Percentiles rank a stretch among this genome's conserved stretches.
These are phyloP conservation scores for Premnoplex brunnescens DNA, from an alignment of 2,797 vertebrate genomes.

Conservation along the genomic window DNA sequence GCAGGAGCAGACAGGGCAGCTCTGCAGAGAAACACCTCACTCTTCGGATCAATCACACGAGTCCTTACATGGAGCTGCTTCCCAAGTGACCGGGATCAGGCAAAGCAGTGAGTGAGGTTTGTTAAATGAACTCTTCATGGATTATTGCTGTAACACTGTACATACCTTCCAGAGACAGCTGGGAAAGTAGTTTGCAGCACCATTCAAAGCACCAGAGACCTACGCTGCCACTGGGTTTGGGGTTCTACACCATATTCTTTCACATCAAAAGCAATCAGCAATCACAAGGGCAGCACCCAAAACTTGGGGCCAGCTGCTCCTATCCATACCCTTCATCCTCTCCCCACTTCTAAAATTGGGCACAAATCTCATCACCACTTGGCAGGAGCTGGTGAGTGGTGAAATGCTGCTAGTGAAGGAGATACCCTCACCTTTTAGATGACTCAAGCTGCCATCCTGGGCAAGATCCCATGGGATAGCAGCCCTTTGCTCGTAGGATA, in stretches of 20 bases:
- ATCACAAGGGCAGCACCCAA: accelerated
- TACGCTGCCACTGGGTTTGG: accelerated
- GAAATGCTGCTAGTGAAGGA: not conserved
- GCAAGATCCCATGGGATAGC: not conserved
- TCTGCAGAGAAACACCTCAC: not conserved
- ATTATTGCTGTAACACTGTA: not conserved
- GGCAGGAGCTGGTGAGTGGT: not conserved
- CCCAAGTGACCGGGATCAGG: not conserved
- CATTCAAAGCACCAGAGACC: not conserved
- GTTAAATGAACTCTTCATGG: not conserved
- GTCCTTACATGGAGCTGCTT: not conserved
- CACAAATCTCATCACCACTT: not conserved
- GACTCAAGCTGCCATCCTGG: not conserved
- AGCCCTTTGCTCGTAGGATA: not conserved
- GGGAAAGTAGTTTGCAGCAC: not conserved
- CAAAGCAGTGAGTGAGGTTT: not conserved
- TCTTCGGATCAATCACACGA: not conserved
- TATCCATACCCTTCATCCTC: not conserved
- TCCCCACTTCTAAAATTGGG: not conserved
- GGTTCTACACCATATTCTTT: not conserved
- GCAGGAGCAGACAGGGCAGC: not conserved
- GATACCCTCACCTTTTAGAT: not conserved
- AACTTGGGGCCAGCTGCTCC: not conserved
- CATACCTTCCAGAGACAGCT: not conserved
- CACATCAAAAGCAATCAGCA: not conserved